phyloP scores from a whole-genome alignment of 2,113 vertebrate genomes.

The Strix aluco region DNA sequence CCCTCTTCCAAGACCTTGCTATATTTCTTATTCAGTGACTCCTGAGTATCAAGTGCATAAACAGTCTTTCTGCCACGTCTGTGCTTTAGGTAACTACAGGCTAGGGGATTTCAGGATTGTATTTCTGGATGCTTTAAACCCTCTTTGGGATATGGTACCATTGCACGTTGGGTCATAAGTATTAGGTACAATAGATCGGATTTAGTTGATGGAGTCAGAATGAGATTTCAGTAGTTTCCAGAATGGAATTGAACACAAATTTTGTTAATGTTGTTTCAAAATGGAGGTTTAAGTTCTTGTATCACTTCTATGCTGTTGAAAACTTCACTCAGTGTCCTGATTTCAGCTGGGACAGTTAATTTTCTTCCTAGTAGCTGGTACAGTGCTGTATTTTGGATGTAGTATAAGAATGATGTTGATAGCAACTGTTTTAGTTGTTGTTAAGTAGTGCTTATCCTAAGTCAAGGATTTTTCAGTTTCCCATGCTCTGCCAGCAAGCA shows the following conservation, averaged over 20 bases:
- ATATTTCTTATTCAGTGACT: not conserved
- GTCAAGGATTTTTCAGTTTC: too few species aligned
- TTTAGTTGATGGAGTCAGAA: not conserved
- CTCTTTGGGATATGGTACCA: not conserved
- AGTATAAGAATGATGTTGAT: too few species aligned
- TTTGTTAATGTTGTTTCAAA: not conserved
- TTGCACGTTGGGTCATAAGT: not conserved
- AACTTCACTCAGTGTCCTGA: not conserved
- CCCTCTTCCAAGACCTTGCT: not conserved
- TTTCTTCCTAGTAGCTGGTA: too few species aligned
- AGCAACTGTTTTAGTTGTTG: too few species aligned
- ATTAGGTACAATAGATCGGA: not conserved
- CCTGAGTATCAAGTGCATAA: not conserved
- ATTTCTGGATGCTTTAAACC: not conserved
- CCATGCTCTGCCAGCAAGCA: too few species aligned
- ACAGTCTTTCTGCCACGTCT: not conserved
- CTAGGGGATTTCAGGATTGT: not conserved
- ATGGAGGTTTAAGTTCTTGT: not conserved
- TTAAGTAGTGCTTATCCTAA: too few species aligned
- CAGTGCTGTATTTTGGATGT: too few species aligned
- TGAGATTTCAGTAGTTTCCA: not conserved
- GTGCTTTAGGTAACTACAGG: not conserved
- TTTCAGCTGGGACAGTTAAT: too few species aligned
- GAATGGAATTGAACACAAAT: not conserved
- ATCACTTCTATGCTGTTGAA: not conserved